Percentiles rank a stretch among this genome's conserved stretches.
Evolutionary conservation across 2,888 invertebrate species (phyloP).

Genomic region (Ptilodon capucinus): DNA sequence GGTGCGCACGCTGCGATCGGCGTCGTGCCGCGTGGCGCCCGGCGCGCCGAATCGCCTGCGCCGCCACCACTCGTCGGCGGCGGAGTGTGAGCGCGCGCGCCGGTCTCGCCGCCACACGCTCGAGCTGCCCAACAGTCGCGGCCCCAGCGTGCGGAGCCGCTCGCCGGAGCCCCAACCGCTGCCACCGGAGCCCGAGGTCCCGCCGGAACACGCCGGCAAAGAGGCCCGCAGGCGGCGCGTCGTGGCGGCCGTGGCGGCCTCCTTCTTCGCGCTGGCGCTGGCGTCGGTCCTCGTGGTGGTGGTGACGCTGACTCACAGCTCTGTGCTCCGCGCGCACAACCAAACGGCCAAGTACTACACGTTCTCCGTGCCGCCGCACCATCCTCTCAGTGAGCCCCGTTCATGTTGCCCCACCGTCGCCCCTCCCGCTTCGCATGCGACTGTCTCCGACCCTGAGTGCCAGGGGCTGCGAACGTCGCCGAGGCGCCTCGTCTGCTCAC

Average conservation of each 20-base stretch:
- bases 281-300: conserved; percentile 90
- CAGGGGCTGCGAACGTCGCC: conserved; percentile 80
- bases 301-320: conserved; percentile 89
- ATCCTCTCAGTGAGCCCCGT: conserved; percentile 83
- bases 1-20: conserved; percentile 74
- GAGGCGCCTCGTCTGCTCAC: conserved; percentile 58
- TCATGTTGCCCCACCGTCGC: conserved; percentile 83
- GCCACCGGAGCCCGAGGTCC: conserved; percentile 65
- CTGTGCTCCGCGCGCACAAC: conserved; percentile 84
- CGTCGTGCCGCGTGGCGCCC: conserved; percentile 72
- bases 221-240: conserved; percentile 86
- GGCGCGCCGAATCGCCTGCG: conserved; percentile 76
- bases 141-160: conserved; percentile 73
- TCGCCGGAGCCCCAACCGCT: conserved; percentile 69
- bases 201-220: conserved; percentile 83
- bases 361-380: conserved; percentile 84
- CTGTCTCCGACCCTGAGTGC: conserved; percentile 80
- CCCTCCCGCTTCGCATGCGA: conserved; percentile 82
- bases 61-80: conserved; percentile 76
- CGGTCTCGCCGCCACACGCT: conserved; percentile 72
- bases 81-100: conserved; percentile 76
- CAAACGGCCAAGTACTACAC: conserved; percentile 86
- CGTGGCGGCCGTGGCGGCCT: conserved; percentile 87
- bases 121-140: conserved; percentile 70
- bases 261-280: conserved; percentile 87